Base-by-base conservation (phyloP, 2,888 invertebrate genomes). In the Trisateles emortualis region DNA sequence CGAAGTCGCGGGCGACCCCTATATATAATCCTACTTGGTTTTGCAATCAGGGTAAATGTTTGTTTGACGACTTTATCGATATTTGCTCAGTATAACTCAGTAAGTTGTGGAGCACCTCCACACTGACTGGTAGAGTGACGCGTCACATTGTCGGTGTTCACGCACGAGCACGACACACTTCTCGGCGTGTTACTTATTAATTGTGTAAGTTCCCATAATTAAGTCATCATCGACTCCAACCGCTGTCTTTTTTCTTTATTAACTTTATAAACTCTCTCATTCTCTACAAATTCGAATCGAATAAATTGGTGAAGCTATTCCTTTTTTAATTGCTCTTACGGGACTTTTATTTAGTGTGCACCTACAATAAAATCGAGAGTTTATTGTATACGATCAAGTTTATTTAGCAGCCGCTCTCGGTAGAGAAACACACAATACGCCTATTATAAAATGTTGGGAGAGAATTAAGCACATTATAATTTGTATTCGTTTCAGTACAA, bases 161-260 rank as follows among this genome's bases (percentile, higher is more conserved):
- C 11, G 11, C 32, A 3, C 3, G n/a, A n/a, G n/a, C 43, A 45
- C 51, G 39, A 39, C 40, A 45, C 45, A 52, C 16, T 26, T 36
- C 35, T 41, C 30, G 24, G 26, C 44, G n/a, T 38, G 41, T 39
- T 33, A 44, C 53, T 54, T 54, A 54, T 68, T 71, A 70, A 71
- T 71, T 71, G 71, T 71, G 53, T 66, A 68, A 68, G 71, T 71
- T 71, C 71, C 71, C 71, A 71, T 71, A 71, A 71, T 71, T 70
- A 71, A 71, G 71, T 62, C 71, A 71, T 71, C 60, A 71, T 63
- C 59, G 55, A 38, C 46, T 43, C 49, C 48, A 54, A 53, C 47
- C 51, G 33, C 13, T 45, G 32, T 46, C 42, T 59, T 69, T 69
- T 66, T 67, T 59, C 60, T 69, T 68, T 68, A 59, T 57, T 53